Conservation (phyloP, 2,113 vertebrate genomes). For the Atherinomorus stipes region DNA sequence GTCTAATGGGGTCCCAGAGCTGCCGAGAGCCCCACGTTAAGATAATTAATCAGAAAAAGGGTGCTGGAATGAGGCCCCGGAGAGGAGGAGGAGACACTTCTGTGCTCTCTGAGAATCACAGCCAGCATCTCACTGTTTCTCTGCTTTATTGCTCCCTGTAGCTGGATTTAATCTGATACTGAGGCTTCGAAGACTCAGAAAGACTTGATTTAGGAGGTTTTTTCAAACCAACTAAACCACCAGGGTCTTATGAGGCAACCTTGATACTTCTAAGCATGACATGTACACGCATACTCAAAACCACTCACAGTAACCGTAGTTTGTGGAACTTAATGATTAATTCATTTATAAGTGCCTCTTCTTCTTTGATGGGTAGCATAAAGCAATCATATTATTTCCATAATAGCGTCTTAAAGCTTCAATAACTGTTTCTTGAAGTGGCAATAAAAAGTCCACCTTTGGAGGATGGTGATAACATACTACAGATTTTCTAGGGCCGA, state of each 20-base stretch:
- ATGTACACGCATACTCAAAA: background rate
- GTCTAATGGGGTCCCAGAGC: slow-evolving; percentile 70
- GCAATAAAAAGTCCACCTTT: background rate
- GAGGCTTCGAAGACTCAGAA: background rate
- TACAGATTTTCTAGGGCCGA: too few species aligned
- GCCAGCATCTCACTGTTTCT: slow-evolving; percentile 21
- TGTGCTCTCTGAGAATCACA: slow-evolving; percentile 28
- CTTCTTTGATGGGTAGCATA: background rate
- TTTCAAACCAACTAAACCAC: slow-evolving; percentile 15
- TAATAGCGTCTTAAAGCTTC: background rate
- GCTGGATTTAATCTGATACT: slow-evolving; percentile 11
- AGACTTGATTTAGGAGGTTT: background rate
- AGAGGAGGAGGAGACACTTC: slow-evolving; percentile 32
- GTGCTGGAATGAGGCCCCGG: slow-evolving; percentile 50
- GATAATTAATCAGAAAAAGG: slow-evolving; percentile 74
- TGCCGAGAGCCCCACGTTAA: slow-evolving; percentile 69
- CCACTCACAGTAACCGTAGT: background rate
- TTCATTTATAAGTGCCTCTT: background rate
- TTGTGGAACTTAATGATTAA: background rate
- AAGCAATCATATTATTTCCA: background rate
- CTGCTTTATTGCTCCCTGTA: slow-evolving; percentile 26
- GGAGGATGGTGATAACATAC: background rate
- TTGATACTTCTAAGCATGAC: background rate
- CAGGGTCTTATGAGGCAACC: slow-evolving; percentile 7
- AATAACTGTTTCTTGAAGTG: background rate